Percentiles rank a stretch among this genome's conserved stretches.
Conservation (phyloP, 2,888 invertebrate genomes). For the Therioaphis trifolii region DNA sequence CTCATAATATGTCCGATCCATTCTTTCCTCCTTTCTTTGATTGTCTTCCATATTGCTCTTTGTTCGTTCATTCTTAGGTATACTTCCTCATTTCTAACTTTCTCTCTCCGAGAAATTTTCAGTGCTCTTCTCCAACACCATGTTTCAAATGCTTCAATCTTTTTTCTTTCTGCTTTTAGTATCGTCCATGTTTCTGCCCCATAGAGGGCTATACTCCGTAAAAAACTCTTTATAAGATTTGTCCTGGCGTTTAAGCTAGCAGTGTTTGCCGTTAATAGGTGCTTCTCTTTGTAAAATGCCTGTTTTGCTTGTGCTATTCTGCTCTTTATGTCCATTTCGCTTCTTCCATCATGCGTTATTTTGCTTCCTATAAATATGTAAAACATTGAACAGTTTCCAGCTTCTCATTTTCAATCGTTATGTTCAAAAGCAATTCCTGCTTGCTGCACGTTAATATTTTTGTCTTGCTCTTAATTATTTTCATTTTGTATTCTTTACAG, state of each 20-base stretch:
- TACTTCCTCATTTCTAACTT: constrained; percentile 26
- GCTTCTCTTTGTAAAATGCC: constrained; percentile 12
- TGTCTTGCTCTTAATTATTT: neutral
- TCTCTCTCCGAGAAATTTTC: constrained; percentile 36
- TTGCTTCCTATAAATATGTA: constrained; percentile 11
- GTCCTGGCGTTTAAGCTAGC: neutral
- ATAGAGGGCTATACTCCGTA: no score
- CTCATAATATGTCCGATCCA: neutral
- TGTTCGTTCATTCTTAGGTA: neutral
- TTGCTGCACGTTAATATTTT: no score
- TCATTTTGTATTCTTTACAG: no score
- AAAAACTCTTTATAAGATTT: no score
- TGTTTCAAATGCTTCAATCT: constrained; percentile 29
- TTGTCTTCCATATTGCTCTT: constrained; percentile 36
- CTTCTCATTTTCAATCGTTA: constrained; percentile 1
- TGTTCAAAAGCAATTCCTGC: neutral
- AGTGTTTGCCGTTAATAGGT: neutral
- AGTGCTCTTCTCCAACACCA: neutral
- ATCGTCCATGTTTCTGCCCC: constrained; percentile 38
- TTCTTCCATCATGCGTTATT: constrained; percentile 7
- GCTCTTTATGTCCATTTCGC: neutral
- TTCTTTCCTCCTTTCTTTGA: neutral
- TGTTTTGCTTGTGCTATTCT: constrained; percentile 25
- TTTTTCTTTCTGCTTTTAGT: neutral
- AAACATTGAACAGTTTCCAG: no score